A percentile compares a stretch with the other conserved stretches of the same genome.
phyloP scores from a whole-genome alignment of 2,113 vertebrate genomes.

The Pithys albifrons region DNA sequence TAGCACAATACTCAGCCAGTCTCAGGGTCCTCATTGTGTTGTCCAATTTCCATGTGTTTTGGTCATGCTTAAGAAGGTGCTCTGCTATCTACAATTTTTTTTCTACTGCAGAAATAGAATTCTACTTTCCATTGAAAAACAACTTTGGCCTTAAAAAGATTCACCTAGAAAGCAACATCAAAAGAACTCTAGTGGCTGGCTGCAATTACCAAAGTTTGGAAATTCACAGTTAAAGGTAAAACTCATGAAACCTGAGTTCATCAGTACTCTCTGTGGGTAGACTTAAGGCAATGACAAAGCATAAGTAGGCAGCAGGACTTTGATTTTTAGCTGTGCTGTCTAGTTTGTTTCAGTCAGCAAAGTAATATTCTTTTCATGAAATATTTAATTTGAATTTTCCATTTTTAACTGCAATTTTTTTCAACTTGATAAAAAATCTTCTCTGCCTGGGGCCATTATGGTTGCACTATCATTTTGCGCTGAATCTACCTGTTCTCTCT shows the following conservation, averaged over 20 bases:
- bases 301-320: background rate
- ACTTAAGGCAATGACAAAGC: constrained; percentile 32
- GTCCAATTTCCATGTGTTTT: constrained; percentile 38
- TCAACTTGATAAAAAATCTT: constrained; percentile 35
- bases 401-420: constrained; percentile 35
- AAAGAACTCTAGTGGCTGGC: constrained; percentile 5
- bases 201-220: constrained; percentile 9
- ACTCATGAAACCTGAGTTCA: constrained; percentile 27
- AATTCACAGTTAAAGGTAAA: constrained; percentile 56
- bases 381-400: constrained; percentile 64
- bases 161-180: constrained; percentile 24
- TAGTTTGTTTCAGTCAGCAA: constrained; percentile 61
- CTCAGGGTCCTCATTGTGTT: background rate
- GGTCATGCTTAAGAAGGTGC: constrained; percentile 4
- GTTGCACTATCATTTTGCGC: background rate
- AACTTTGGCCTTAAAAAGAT: constrained; percentile 29
- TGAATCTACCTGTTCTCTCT: background rate
- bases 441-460: background rate
- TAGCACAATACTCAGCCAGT: background rate
- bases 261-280: constrained; percentile 9
- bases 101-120: constrained; percentile 18
- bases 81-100: constrained; percentile 15
- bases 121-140: constrained; percentile 2
- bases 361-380: constrained; percentile 69
- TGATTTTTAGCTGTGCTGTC: constrained; percentile 58